phyloP scores from a whole-genome alignment of 2,888 invertebrate species.

The Cephalotes varians region DNA sequence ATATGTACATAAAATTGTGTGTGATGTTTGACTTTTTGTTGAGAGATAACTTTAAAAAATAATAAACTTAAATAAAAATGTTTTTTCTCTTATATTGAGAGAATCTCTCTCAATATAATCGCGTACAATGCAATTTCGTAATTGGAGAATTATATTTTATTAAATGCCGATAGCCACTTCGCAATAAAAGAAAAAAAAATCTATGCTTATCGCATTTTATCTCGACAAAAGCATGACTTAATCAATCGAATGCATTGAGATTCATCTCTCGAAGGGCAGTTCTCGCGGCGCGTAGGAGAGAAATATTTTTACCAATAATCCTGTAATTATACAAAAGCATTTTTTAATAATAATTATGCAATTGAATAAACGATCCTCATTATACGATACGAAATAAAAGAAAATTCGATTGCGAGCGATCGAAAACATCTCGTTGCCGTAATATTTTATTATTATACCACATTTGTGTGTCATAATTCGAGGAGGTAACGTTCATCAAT shows the following conservation, averaged over 20 bases:
- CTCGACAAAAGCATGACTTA: conserved; percentile 46
- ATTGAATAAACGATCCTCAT: conserved; percentile 45
- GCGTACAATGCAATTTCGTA: conserved; percentile 35
- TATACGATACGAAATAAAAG: conserved; percentile 34
- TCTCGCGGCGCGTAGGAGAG: conserved; percentile 13
- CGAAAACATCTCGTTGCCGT: background rate
- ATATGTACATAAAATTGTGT: background rate
- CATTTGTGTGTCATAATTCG: background rate
- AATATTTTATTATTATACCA: conserved; percentile 3
- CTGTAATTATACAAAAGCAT: conserved; percentile 25
- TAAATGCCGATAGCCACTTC: conserved; percentile 29
- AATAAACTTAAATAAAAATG: background rate
- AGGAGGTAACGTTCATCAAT: background rate
- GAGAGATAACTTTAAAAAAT: background rate
- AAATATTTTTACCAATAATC: conserved; percentile 51
- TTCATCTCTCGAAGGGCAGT: conserved; percentile 46
- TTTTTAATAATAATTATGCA: conserved; percentile 49
- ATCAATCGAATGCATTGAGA: conserved; percentile 52
- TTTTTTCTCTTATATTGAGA: background rate
- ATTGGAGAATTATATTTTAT: conserved; percentile 44
- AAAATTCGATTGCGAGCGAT: background rate
- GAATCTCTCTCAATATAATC: conserved; percentile 1
- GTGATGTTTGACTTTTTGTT: background rate
- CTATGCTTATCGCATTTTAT: conserved; percentile 28
- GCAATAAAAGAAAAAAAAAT: conserved; percentile 43